Percentiles rank a stretch among this genome's conserved stretches.
phyloP scores from a whole-genome alignment of 2,113 vertebrate genomes.

The Holacanthus passer region DNA sequence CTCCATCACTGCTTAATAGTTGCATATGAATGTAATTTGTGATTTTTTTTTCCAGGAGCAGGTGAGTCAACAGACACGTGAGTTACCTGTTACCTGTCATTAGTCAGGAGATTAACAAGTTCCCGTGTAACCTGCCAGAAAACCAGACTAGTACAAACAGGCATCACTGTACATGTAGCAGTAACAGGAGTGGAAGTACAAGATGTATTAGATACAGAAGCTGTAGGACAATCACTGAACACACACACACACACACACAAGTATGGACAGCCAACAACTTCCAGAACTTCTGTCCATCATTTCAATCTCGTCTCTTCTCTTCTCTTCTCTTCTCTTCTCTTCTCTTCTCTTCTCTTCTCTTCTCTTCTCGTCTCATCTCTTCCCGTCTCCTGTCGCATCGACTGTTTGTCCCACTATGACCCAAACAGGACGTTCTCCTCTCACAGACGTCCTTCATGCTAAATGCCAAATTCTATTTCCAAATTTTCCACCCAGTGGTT shows the following conservation, averaged over 20 bases:
- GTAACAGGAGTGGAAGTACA: not conserved
- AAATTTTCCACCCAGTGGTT: conserved; percentile 63
- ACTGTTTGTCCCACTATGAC: conserved; percentile 72
- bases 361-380: not conserved
- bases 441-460: conserved; percentile 29
- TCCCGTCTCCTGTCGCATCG: conserved; percentile 27
- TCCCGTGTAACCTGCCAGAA: not conserved
- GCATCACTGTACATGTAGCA: conserved; percentile 21
- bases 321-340: not conserved
- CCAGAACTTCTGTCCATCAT: not conserved
- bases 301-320: not conserved
- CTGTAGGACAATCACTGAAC: not conserved
- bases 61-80: too few species aligned
- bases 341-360: not conserved
- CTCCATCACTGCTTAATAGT: too few species aligned
- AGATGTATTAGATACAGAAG: not conserved
- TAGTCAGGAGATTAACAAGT: not conserved
- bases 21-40: too few species aligned
- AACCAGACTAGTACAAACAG: not conserved
- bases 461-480: conserved; percentile 48
- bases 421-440: not conserved
- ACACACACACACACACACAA: not conserved
- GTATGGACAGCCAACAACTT: not conserved
- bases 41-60: too few species aligned
- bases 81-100: not conserved